A percentile compares a stretch with the other conserved stretches of the same genome.
Conservation (phyloP, 92 coral and sea anemone species). For the Porites evermanni region DNA sequence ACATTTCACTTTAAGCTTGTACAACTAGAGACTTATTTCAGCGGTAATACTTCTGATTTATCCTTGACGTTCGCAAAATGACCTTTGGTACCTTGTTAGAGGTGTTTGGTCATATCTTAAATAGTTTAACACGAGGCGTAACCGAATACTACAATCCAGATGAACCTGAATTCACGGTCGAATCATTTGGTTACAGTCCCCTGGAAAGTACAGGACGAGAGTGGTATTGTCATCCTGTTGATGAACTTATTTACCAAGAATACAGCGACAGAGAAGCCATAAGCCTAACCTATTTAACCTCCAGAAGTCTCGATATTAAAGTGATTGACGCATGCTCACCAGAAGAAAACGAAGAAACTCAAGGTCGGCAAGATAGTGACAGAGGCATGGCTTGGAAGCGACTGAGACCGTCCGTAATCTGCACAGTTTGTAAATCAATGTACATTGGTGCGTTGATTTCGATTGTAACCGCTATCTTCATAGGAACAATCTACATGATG, state of each 20-base stretch:
- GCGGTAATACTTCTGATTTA: no score
- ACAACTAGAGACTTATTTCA: no score
- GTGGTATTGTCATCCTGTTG: neutral
- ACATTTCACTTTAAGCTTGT: no score
- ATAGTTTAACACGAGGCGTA: no score
- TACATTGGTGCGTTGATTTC: constrained; percentile 23
- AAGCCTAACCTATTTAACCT: neutral
- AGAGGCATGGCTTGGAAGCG: constrained; percentile 37
- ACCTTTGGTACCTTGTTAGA: no score
- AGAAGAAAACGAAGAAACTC: constrained; percentile 1
- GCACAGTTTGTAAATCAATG: constrained; percentile 21
- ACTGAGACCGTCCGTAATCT: constrained; percentile 12
- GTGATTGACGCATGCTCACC: neutral
- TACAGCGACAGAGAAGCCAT: neutral
- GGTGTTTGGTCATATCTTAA: no score
- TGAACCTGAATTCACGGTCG: neutral
- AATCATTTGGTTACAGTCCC: neutral
- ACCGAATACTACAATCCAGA: no score
- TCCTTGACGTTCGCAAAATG: no score
- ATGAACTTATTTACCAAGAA: neutral
- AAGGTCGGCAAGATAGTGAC: neutral
- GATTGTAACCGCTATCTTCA: neutral
- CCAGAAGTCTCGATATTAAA: neutral
- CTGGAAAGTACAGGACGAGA: neutral
- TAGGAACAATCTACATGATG: neutral